A percentile compares a stretch with the other conserved stretches of the same genome.
These are phyloP conservation scores for Drosophila athabasca DNA, from an alignment of 1,140 invertebrate species.

Conservation along the genomic window DNA sequence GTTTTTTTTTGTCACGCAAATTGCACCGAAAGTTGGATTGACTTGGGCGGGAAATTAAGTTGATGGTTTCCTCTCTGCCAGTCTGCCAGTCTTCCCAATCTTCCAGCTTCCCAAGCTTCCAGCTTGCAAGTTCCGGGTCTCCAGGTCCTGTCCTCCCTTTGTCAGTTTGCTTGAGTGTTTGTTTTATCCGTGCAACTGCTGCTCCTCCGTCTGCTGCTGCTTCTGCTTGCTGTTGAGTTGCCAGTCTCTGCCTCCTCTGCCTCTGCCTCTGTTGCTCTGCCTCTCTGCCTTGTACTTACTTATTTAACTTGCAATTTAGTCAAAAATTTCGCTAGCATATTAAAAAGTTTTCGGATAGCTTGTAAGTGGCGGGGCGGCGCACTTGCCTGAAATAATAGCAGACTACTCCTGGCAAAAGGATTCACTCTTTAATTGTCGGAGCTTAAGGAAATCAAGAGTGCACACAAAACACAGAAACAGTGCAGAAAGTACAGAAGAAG, in stretches of 20 bases:
- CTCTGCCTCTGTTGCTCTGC: no score
- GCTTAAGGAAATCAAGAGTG: conserved; percentile 58
- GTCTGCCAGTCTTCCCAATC: conserved; percentile 18
- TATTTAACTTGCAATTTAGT: conserved; percentile 65
- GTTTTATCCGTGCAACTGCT: conserved; percentile 32
- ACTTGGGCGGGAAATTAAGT: conserved; percentile 78
- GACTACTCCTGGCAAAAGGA: conserved; percentile 26
- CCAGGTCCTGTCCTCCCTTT: conserved; percentile 18
- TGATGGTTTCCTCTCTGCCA: conserved; percentile 56
- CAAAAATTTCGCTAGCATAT: conserved; percentile 62
- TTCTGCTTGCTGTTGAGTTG: no score
- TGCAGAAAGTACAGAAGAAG: not conserved
- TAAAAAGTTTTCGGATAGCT: conserved; percentile 59
- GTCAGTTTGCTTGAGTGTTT: conserved; percentile 46
- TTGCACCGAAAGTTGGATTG: conserved; percentile 78
- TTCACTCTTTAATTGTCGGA: conserved; percentile 50
- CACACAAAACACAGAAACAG: conserved; percentile 41
- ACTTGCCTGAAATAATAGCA: conserved; percentile 63
- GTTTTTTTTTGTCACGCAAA: conserved; percentile 73
- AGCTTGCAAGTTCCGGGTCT: not conserved
- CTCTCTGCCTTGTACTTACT: conserved; percentile 43
- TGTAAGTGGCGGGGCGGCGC: conserved; percentile 33
- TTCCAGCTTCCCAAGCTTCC: not conserved
- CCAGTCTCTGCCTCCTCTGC: no score
- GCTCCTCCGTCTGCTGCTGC: no score